These are phyloP conservation scores for Actinia equina DNA, from an alignment of 64 coral and sea anemone genomes.

Conservation along the genomic window DNA sequence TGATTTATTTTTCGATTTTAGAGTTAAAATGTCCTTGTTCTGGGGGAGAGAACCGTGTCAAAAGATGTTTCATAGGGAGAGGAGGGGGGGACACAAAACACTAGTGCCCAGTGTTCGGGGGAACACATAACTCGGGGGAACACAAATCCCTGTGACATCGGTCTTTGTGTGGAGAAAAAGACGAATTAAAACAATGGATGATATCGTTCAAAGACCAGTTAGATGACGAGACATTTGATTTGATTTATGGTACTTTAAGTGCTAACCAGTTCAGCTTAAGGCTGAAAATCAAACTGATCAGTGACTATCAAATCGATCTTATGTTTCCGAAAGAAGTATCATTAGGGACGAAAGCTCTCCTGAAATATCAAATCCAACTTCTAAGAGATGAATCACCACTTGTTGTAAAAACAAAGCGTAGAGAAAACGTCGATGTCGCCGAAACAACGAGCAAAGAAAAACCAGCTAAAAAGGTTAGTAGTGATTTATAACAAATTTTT, in stretches of 20 bases:
- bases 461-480: too few relatives aligned
- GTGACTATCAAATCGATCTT: neutral
- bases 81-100: too few relatives aligned
- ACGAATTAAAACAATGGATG: slow-evolving; percentile 4
- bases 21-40: too few relatives aligned
- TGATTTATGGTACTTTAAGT: neutral
- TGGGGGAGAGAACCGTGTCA: too few relatives aligned
- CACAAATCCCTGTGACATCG: too few relatives aligned
- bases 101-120: too few relatives aligned
- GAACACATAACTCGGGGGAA: too few relatives aligned
- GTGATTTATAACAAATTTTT: neutral
- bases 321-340: slow-evolving; percentile 23
- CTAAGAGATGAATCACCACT: neutral
- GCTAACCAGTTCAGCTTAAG: neutral
- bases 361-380: slow-evolving; percentile 1
- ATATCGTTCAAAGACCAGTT: neutral
- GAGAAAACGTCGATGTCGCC: too few relatives aligned
- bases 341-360: slow-evolving; percentile 10
- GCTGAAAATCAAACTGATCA: slow-evolving; percentile 26
- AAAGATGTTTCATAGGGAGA: too few relatives aligned
- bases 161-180: neutral
- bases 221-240: neutral
- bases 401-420: too few relatives aligned
- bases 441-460: too few relatives aligned
- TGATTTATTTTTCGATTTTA: too few relatives aligned